Conservation (phyloP, 2,113 vertebrate genomes). For the Dromiciops gliroides region DNA sequence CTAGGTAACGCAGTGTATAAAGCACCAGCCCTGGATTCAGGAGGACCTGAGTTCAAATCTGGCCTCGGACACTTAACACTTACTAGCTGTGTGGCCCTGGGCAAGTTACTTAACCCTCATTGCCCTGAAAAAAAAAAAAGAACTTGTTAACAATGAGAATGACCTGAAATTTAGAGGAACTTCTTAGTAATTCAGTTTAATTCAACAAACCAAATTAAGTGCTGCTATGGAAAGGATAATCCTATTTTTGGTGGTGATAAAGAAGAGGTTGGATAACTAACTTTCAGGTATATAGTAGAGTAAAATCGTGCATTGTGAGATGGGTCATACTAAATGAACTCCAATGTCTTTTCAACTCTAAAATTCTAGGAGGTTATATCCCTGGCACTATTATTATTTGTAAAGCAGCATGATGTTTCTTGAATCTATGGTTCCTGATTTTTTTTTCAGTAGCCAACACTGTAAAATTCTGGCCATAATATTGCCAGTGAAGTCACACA, state of each 20-base stretch:
- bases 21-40: too few relatives aligned
- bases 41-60: too few relatives aligned
- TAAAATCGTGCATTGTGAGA: neutral
- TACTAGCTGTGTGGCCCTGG: too few relatives aligned
- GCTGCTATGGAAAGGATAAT: neutral
- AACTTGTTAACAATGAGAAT: neutral
- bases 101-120: too few relatives aligned
- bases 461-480: neutral
- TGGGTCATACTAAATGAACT: neutral
- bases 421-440: neutral
- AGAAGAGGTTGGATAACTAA: neutral
- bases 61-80: too few relatives aligned
- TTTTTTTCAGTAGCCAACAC: neutral
- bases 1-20: too few relatives aligned
- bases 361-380: neutral
- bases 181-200: neutral
- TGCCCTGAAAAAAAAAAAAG: too few relatives aligned
- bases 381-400: neutral
- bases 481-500: neutral
- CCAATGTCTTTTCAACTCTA: neutral
- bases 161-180: neutral
- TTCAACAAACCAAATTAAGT: neutral
- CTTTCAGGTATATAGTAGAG: neutral
- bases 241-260: neutral
- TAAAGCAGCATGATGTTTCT: neutral